These are phyloP conservation scores for Solea senegalensis DNA, from an alignment of 2,113 vertebrate species.

Conservation along the genomic window DNA sequence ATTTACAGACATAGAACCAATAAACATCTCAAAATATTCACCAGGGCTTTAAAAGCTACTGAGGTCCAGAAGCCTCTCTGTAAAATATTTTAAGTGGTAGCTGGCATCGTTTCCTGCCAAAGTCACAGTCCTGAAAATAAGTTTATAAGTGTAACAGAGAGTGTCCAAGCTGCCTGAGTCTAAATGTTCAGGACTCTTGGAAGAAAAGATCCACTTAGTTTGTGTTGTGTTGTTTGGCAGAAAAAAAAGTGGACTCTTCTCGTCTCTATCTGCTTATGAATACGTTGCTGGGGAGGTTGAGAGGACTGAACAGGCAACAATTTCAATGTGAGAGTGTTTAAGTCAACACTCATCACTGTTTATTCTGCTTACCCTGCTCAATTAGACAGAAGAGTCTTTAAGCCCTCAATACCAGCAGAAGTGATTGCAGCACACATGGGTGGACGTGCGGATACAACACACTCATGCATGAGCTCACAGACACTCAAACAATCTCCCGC, in stretches of 20 bases:
- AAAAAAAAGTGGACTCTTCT: constrained; percentile 8
- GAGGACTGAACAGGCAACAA: constrained; percentile 11
- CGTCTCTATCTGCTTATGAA: constrained; percentile 1
- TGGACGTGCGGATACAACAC: constrained; percentile 29
- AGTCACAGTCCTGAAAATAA: constrained; percentile 49
- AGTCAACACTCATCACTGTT: constrained; percentile 22
- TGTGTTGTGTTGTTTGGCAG: constrained; percentile 33
- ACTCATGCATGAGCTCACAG: constrained; percentile 18
- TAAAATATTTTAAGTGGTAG: constrained; percentile 39
- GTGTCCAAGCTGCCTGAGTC: constrained; percentile 32
- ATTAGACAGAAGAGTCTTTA: constrained; percentile 21
- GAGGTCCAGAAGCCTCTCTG: constrained; percentile 25
- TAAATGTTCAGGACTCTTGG: constrained; percentile 49
- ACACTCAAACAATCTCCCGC: constrained; percentile 16
- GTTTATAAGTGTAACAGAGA: constrained; percentile 17
- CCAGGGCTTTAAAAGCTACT: background rate
- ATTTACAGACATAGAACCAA: constrained; percentile 26
- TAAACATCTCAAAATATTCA: constrained; percentile 25
- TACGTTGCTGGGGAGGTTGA: background rate
- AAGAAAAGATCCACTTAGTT: background rate
- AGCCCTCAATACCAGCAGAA: background rate
- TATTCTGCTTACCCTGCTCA: constrained; percentile 11
- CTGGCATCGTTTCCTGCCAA: constrained; percentile 43
- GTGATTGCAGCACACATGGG: constrained; percentile 4
- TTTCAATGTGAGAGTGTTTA: background rate